Base-by-base conservation (phyloP, 2,797 vertebrate species). In the Anniella stebbinsi region DNA sequence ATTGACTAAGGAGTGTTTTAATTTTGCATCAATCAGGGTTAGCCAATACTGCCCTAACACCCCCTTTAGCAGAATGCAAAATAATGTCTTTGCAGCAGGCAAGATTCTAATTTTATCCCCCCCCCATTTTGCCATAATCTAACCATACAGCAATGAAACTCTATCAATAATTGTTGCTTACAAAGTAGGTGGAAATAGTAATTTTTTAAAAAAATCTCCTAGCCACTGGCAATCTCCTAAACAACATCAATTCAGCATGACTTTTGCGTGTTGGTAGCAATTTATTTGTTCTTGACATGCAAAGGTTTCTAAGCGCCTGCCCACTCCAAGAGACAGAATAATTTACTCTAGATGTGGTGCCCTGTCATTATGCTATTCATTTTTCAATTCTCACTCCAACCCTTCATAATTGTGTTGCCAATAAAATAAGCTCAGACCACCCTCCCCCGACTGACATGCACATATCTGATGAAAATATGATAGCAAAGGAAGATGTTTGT, bases 81-180 rank as follows among this genome's bases (percentile, higher is more conserved):
- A 92, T 76, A n/a, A 93, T 87, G 91, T 94, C 91, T 30, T 28
- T 90, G 93, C 95, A 95, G 95, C 93, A 97, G 97, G 95, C 93
- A 87, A 88, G 90, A 77, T 88, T 89, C 86, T 66, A 76, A 76
- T 83, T 38, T 15, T 3, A 90, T 88, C 12, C 66, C 75, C 12
- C 66, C 75, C 90, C 93, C 80, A 87, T 73, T 5, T 63, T 88
- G 82, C 89, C 78, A 84, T 80, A 92, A 13, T 48, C 86, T 90
- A 80, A 83, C 45, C 60, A 48, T 36, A 30, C 66, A 75, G 80
- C 28, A 48, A 78, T 87, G 25, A 92, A 88, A 92, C 92, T 69
- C 75, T 60, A n/a, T 91, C 73, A 70, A 84, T 41, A 86, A 92
- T 70, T 70, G 94, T 88, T 92, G 73, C 54, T 63, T 41, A 41